These are phyloP conservation scores for Gymnothorax reevesii DNA, from an alignment of 2,797 vertebrate genomes.

Conservation along the genomic window DNA sequence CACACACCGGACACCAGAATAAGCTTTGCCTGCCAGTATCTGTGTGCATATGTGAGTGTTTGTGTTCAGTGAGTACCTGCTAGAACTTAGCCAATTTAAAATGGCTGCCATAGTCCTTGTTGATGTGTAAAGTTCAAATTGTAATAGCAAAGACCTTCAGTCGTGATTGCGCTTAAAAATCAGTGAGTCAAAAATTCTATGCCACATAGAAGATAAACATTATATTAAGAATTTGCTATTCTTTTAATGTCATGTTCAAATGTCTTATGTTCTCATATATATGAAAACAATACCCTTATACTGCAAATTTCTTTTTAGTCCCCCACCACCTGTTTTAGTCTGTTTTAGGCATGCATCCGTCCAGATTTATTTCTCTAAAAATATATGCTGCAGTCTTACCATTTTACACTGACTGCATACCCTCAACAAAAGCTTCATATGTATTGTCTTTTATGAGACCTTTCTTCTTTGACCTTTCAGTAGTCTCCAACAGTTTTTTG, in stretches of 20 bases:
- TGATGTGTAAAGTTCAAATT: neutral
- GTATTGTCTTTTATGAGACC: too few species aligned
- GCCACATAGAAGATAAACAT: neutral
- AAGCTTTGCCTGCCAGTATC: slow-evolving; percentile 18
- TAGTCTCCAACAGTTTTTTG: too few species aligned
- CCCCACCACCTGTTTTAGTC: too few species aligned
- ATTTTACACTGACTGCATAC: too few species aligned
- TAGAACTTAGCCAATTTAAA: neutral
- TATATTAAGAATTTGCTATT: neutral
- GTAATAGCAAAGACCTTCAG: neutral
- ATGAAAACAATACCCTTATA: too few species aligned
- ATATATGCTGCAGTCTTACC: too few species aligned
- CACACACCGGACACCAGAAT: slow-evolving; percentile 42
- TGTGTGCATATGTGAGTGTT: slow-evolving; percentile 28
- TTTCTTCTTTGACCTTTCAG: too few species aligned
- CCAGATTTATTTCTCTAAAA: too few species aligned
- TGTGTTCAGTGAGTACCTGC: neutral
- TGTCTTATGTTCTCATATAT: neutral
- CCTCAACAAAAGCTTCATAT: too few species aligned
- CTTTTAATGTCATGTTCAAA: neutral
- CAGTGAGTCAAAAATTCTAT: neutral
- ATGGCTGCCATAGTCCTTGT: neutral
- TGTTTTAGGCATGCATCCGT: too few species aligned
- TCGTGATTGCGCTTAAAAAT: neutral
- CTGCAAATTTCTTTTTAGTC: too few species aligned